These are phyloP conservation scores for Rhodeus uyekii DNA, from an alignment of 2,797 vertebrate species.

Conservation along the genomic window DNA sequence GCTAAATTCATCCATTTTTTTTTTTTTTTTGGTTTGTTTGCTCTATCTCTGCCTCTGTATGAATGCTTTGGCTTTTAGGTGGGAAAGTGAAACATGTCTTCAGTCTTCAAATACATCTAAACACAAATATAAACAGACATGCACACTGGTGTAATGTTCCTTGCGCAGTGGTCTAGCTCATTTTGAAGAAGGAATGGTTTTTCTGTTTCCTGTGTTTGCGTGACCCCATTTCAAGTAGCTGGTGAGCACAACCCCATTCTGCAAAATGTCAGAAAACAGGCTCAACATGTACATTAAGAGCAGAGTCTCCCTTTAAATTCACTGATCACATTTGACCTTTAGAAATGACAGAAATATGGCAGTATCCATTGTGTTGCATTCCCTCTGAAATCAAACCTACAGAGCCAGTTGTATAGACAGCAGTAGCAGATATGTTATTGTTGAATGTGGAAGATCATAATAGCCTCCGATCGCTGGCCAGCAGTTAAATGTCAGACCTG, in stretches of 20 bases:
- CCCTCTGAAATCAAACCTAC: slow-evolving; percentile 65
- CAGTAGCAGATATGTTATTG: slow-evolving; percentile 40
- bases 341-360: slow-evolving; percentile 65
- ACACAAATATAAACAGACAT: slow-evolving; percentile 9
- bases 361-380: slow-evolving; percentile 44
- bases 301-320: slow-evolving; percentile 63
- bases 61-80: not conserved
- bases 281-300: slow-evolving; percentile 61
- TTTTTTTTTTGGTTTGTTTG: not conserved
- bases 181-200: not conserved
- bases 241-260: slow-evolving; percentile 55
- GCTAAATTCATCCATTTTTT: not conserved
- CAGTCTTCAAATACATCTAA: not conserved
- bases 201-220: slow-evolving; percentile 20
- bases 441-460: slow-evolving; percentile 47
- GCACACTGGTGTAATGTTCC: not conserved
- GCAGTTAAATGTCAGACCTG: slow-evolving; percentile 48
- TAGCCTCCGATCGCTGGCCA: slow-evolving; percentile 25
- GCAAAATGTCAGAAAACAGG: slow-evolving; percentile 50
- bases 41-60: not conserved
- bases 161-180: not conserved
- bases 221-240: slow-evolving; percentile 60
- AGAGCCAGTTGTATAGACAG: slow-evolving; percentile 20
- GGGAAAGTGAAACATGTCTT: not conserved
- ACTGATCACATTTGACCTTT: slow-evolving; percentile 67